Percentiles rank a stretch among this genome's conserved stretches.
These are phyloP conservation scores for Sthenelais limicola DNA, from an alignment of 2,888 invertebrate genomes.

Conservation along the genomic window DNA sequence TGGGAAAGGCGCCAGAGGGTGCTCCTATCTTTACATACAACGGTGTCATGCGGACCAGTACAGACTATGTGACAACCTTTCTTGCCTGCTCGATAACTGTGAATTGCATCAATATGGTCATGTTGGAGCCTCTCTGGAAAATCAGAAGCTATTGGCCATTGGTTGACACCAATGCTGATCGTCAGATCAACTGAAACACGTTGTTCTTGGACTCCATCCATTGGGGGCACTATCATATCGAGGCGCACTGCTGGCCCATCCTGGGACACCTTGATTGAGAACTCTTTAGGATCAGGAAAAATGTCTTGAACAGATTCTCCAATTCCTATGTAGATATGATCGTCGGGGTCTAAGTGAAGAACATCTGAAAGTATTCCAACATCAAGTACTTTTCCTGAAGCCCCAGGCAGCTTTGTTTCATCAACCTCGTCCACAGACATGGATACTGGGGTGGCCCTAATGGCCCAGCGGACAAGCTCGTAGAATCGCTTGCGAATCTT, in stretches of 20 bases:
- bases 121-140: conserved; percentile 3
- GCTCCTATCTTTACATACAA: background rate
- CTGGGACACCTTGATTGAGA: conserved; percentile 9
- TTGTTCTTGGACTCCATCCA: background rate
- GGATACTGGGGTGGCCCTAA: background rate
- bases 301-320: conserved; percentile 9
- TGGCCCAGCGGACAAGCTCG: background rate
- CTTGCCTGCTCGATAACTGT: background rate
- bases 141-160: conserved; percentile 3
- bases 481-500: background rate
- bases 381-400: conserved; percentile 12
- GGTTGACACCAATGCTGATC: background rate
- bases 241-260: conserved; percentile 13
- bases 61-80: conserved; percentile 10
- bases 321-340: conserved; percentile 7
- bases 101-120: conserved; percentile 3
- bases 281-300: background rate
- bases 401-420: conserved; percentile 2
- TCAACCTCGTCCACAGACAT: conserved; percentile 6
- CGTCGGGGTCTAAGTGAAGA: background rate
- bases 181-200: conserved; percentile 1
- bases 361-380: conserved; percentile 9
- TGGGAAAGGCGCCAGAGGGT: conserved; percentile 8
- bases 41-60: conserved; percentile 12
- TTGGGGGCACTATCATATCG: background rate